Conservation (phyloP, 2,888 invertebrate species). For the Meteorus cinctellus region DNA sequence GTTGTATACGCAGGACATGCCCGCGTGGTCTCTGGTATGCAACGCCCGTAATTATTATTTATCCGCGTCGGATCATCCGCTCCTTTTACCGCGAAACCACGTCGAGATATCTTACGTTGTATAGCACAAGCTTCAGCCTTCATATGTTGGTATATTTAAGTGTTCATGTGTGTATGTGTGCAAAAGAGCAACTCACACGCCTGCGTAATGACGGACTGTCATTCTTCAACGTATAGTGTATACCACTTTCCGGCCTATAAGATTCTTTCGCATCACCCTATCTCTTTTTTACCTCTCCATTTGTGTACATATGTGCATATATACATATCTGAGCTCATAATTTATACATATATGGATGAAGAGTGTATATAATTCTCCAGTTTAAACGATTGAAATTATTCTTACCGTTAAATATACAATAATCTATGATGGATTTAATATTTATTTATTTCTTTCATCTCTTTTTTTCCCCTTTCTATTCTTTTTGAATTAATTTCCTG, state of each 20-base stretch:
- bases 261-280: slow-evolving; percentile 55
- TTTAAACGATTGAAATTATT: slow-evolving; percentile 53
- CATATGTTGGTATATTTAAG: not conserved
- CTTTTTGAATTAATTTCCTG: not conserved
- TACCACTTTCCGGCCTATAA: slow-evolving; percentile 44
- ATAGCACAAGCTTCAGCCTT: slow-evolving; percentile 24
- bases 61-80: slow-evolving; percentile 60
- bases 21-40: slow-evolving; percentile 45
- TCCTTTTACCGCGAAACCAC: slow-evolving; percentile 48
- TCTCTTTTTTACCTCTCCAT: not conserved
- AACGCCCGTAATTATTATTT: slow-evolving; percentile 63
- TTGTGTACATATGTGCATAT: not conserved
- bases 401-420: slow-evolving; percentile 61
- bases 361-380: slow-evolving; percentile 42
- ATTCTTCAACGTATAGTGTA: slow-evolving; percentile 55
- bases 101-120: slow-evolving; percentile 40
- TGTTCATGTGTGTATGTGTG: not conserved
- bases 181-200: slow-evolving; percentile 31
- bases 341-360: not conserved
- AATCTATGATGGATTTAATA: slow-evolving; percentile 3
- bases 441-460: not conserved
- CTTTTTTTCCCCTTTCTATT: not conserved
- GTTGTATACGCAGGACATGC: slow-evolving; percentile 39
- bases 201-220: slow-evolving; percentile 63
- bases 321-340: not conserved